These are phyloP conservation scores for Periophthalmodon schlosseri DNA, from an alignment of 2,113 vertebrate genomes.

Conservation along the genomic window DNA sequence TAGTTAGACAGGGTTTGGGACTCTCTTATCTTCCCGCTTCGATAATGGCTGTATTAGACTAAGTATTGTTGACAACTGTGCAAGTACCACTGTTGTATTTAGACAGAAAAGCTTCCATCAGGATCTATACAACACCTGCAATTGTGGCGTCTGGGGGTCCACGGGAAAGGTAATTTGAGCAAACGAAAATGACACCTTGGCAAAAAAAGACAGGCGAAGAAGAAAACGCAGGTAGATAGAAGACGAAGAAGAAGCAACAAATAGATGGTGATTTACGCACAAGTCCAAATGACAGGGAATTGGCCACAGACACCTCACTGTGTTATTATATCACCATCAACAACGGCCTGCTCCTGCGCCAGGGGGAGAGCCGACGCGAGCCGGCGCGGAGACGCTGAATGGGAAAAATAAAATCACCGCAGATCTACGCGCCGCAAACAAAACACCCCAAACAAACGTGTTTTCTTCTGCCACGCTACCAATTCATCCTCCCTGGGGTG, in stretches of 20 bases:
- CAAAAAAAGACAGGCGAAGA: conserved; percentile 55
- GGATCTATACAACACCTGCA: conserved; percentile 77
- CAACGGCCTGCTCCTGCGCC: conserved; percentile 59
- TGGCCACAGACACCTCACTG: conserved; percentile 74
- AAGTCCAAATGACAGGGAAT: conserved; percentile 79
- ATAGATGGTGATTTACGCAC: conserved; percentile 79
- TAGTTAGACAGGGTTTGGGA: conserved; percentile 41
- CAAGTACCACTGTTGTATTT: conserved; percentile 48
- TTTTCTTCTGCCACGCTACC: conserved; percentile 67
- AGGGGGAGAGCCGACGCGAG: conserved; percentile 35
- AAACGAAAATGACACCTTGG: conserved; percentile 77
- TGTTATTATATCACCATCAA: conserved; percentile 82
- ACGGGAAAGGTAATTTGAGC: conserved; percentile 78
- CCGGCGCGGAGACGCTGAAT: conserved; percentile 57
- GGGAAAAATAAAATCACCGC: conserved; percentile 55
- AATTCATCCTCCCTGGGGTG: conserved; percentile 75
- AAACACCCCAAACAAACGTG: conserved; percentile 53
- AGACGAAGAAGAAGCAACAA: conserved; percentile 64
- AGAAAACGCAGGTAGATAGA: conserved; percentile 53
- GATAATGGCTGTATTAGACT: conserved; percentile 61
- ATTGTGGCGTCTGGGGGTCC: conserved; percentile 73
- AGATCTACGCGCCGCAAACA: conserved; percentile 66
- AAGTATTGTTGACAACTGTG: conserved; percentile 63
- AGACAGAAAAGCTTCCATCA: conserved; percentile 75
- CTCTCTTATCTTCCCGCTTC: conserved; percentile 50